Conservation (phyloP, 2,888 invertebrate species). For the Chamaedrilus cognettii region DNA sequence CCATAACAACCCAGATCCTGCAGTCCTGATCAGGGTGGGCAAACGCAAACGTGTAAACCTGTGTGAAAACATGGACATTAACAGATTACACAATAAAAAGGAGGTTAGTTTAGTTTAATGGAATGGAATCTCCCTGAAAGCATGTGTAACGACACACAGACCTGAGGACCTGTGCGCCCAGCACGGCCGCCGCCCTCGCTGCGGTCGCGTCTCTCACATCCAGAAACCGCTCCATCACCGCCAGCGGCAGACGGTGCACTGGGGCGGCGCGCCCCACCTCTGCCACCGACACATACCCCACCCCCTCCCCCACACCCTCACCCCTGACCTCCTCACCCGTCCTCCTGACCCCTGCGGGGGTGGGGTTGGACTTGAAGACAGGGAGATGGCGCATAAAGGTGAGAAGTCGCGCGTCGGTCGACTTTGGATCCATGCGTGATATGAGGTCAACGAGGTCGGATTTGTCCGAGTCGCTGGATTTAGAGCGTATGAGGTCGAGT, state of each 20-base stretch:
- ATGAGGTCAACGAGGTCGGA: slow-evolving; percentile 21
- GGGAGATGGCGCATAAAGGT: slow-evolving; percentile 29
- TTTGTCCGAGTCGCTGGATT: slow-evolving; percentile 23
- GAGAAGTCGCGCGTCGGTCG: slow-evolving; percentile 5
- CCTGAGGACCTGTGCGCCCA: slow-evolving; percentile 23
- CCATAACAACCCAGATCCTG: no score
- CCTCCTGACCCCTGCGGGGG: not conserved
- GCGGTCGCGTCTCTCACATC: slow-evolving; percentile 20
- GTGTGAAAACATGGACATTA: no score
- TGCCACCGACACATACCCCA: slow-evolving; percentile 24
- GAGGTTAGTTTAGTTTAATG: no score
- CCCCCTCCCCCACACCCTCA: no score
- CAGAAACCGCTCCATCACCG: slow-evolving; percentile 15
- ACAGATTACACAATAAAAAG: no score
- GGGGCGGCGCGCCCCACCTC: slow-evolving; percentile 26
- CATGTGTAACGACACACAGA: no score
- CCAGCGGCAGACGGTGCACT: slow-evolving; percentile 14
- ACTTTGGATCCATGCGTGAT: slow-evolving; percentile 12
- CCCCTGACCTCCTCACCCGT: slow-evolving; percentile 1
- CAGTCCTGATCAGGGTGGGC: no score
- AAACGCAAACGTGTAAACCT: no score
- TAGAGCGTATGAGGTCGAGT: slow-evolving; percentile 6
- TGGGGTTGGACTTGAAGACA: slow-evolving; percentile 20
- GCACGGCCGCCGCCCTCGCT: slow-evolving; percentile 17
- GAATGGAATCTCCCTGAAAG: no score